Evolutionary conservation across 2,888 invertebrate species (phyloP), one percentile per base, ranked within the genome.

Genomic region (Chelonus formosanus): DNA sequence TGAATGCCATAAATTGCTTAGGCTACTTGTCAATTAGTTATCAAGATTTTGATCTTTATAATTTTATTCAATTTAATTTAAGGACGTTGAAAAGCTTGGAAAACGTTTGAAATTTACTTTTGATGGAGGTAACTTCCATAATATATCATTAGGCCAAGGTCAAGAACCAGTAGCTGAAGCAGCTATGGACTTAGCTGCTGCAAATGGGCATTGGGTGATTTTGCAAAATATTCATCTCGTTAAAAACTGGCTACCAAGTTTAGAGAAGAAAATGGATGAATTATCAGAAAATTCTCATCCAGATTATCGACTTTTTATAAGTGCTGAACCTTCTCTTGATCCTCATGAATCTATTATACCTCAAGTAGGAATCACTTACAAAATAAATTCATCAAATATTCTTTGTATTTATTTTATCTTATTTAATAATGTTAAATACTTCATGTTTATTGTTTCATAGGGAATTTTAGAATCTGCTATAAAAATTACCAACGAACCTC

Each of bases 401-500:
- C 20, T 20, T 3, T 10, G 32, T 40, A 32, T 43, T 35, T 40
- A 31, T 36, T 54, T 47, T 53, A 63, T 59, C 31, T 8, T 45
- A 44, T 53, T n/a, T 32, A 8, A n/a, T 50, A 50, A 56, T 35
- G 8, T 35, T 45, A 5, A 5, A 44, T 48, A 8, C 5, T 3
- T 8, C 50, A 10, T 35, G 31, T 35, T 45, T 5, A 5, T 32
- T 48, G 6, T 8, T 3, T 8, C 50, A 10, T 90, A 96, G 86
- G 97, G 97, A 31, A 93, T 97, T 75, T 85, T 97, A 40, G 96
- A 97, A 82, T 93, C 95, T 0, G 92, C 95, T 0, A 95, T 97
- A 78, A 97, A 97, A 86, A 96, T 97, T 67, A 97, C 97, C 3
- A 97, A 97, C 77, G 97, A 97, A 84, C 96, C 97, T 0, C 97